These are phyloP conservation scores for Parazoanthus atlanticus DNA, from an alignment of 92 coral and sea anemone species.

Conservation along the genomic window DNA sequence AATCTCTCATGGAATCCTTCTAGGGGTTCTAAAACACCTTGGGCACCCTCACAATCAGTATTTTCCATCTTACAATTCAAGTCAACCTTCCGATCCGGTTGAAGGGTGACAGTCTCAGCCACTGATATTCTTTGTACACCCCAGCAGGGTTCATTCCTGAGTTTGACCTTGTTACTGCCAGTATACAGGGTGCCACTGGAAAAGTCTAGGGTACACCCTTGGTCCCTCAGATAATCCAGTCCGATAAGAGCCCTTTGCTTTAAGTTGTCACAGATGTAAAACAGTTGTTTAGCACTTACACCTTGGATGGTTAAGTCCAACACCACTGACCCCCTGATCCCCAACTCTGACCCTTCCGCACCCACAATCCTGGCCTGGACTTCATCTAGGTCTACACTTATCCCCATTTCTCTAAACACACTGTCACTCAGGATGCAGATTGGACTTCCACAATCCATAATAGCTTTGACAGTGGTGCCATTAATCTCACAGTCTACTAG, in stretches of 20 bases:
- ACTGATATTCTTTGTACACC: constrained; percentile 31
- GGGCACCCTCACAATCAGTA: constrained; percentile 23
- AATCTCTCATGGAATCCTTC: not conserved
- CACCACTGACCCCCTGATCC: constrained; percentile 29
- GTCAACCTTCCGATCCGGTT: constrained; percentile 26
- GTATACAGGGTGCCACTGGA: no score
- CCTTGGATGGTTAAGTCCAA: constrained; percentile 1
- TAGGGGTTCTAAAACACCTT: constrained; percentile 31
- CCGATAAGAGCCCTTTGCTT: constrained; percentile 34
- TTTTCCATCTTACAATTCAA: constrained; percentile 14
- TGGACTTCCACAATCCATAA: constrained; percentile 47
- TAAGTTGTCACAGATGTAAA: constrained; percentile 35
- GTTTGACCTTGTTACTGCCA: not conserved
- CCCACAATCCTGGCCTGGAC: constrained; percentile 33
- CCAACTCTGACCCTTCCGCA: constrained; percentile 36
- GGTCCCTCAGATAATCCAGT: constrained; percentile 19
- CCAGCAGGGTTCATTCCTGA: constrained; percentile 28
- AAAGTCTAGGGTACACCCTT: constrained; percentile 34
- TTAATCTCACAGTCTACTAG: constrained; percentile 30
- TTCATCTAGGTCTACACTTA: not conserved
- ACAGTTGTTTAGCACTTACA: constrained; percentile 22
- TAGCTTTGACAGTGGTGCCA: constrained; percentile 31
- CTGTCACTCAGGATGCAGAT: constrained; percentile 17
- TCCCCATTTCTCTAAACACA: constrained; percentile 10
- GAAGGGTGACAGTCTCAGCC: constrained; percentile 29